These are phyloP conservation scores for Steatornis caripensis DNA, from an alignment of 2,113 vertebrate genomes.

Conservation along the genomic window DNA sequence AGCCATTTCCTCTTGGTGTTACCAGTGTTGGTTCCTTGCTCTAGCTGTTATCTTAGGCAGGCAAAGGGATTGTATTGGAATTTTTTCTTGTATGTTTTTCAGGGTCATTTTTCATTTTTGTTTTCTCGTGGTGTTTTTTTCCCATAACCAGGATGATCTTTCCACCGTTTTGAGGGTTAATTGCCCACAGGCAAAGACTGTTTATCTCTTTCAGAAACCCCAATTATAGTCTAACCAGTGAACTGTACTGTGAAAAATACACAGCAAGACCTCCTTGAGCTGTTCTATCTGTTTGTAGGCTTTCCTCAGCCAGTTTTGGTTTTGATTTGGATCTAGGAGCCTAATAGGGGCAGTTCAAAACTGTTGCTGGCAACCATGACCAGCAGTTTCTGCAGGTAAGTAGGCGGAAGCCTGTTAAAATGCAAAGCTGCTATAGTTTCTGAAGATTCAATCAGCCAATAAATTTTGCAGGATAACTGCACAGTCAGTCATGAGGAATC, in stretches of 20 bases:
- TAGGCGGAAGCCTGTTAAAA: neutral
- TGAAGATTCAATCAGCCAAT: accelerated
- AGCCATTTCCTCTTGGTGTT: neutral
- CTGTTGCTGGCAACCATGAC: neutral
- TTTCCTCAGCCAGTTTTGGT: neutral
- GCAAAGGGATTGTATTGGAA: neutral
- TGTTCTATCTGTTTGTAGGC: neutral
- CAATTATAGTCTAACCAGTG: neutral
- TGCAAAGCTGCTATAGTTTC: neutral
- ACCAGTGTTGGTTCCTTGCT: neutral
- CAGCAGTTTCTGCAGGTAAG: neutral
- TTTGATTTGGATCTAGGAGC: neutral
- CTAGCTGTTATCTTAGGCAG: neutral
- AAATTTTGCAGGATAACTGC: neutral
- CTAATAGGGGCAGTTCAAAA: neutral
- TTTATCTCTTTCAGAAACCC: neutral
- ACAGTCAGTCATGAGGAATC: neutral
- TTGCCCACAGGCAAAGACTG: neutral
- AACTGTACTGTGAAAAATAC: neutral
- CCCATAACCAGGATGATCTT: neutral
- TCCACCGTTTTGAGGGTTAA: neutral
- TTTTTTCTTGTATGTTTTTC: neutral
- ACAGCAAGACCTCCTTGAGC: neutral
- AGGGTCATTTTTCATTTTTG: neutral
- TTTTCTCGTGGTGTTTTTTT: neutral